phyloP scores from a whole-genome alignment of 2,888 invertebrate species.

The Pharmacophagus antenor region DNA sequence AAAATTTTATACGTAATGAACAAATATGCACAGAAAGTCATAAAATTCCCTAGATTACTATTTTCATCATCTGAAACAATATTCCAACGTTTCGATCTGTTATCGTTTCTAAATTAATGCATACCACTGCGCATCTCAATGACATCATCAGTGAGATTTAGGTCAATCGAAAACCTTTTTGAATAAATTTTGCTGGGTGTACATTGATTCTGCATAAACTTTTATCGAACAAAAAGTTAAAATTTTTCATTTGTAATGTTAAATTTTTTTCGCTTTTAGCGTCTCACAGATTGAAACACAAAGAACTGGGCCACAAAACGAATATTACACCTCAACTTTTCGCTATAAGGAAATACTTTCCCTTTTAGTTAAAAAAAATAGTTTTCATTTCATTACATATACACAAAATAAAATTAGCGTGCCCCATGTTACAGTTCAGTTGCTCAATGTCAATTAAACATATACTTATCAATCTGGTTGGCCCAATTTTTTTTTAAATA shows the following conservation, averaged over 20 bases:
- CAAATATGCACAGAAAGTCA: not conserved
- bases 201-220: not conserved
- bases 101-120: constrained; percentile 10
- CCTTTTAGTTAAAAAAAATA: not conserved
- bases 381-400: too few relatives aligned
- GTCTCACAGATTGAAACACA: not conserved
- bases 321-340: not conserved
- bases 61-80: not conserved
- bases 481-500: too few relatives aligned
- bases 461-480: too few relatives aligned
- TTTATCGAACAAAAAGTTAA: not conserved
- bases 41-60: not conserved
- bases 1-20: too few relatives aligned
- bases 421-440: too few relatives aligned
- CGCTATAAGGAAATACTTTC: not conserved
- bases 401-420: too few relatives aligned
- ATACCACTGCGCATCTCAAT: constrained; percentile 16
- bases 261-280: not conserved
- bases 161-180: constrained; percentile 14
- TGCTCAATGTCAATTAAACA: too few relatives aligned
- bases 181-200: not conserved
- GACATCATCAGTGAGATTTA: constrained; percentile 11
- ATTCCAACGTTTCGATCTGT: not conserved
- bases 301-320: not conserved
- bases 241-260: not conserved